phyloP scores from a whole-genome alignment of 2,888 invertebrate species.

The Mimumesa dahlbomi region DNA sequence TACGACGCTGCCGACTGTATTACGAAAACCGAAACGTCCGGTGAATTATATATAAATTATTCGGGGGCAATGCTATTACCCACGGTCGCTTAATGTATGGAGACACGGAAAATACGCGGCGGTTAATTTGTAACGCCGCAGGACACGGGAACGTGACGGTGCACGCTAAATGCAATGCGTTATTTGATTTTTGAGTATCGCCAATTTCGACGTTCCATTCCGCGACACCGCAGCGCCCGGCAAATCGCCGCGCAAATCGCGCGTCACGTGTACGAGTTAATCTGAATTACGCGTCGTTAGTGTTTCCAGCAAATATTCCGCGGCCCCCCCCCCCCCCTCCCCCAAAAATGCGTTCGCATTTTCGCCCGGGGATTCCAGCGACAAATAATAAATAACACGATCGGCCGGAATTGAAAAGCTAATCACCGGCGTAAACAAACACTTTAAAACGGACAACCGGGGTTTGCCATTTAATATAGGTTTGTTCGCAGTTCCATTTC shows the following conservation, averaged over 20 bases:
- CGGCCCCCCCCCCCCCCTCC: not conserved
- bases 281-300: slow-evolving; percentile 37
- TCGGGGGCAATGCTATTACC: slow-evolving; percentile 44
- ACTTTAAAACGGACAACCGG: not conserved
- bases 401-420: slow-evolving; percentile 19
- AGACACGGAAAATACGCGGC: slow-evolving; percentile 57
- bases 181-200: slow-evolving; percentile 52
- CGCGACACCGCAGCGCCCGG: not conserved
- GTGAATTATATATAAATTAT: slow-evolving; percentile 56
- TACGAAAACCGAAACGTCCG: slow-evolving; percentile 15
- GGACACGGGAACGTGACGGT: slow-evolving; percentile 4
- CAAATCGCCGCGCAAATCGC: slow-evolving; percentile 22
- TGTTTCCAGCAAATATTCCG: not conserved
- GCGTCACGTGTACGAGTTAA: slow-evolving; percentile 35
- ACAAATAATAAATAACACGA: slow-evolving; percentile 17
- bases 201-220: slow-evolving; percentile 26
- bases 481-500: too few species aligned
- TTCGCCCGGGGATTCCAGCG: not conserved
- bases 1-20: too few species aligned
- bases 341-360: slow-evolving; percentile 8
- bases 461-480: too few species aligned
- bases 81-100: slow-evolving; percentile 42
- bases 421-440: not conserved
- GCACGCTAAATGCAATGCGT: slow-evolving; percentile 1
- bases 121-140: slow-evolving; percentile 62